These are phyloP conservation scores for Loripinus fragilis DNA, from an alignment of 2,888 invertebrate genomes.

Conservation along the genomic window DNA sequence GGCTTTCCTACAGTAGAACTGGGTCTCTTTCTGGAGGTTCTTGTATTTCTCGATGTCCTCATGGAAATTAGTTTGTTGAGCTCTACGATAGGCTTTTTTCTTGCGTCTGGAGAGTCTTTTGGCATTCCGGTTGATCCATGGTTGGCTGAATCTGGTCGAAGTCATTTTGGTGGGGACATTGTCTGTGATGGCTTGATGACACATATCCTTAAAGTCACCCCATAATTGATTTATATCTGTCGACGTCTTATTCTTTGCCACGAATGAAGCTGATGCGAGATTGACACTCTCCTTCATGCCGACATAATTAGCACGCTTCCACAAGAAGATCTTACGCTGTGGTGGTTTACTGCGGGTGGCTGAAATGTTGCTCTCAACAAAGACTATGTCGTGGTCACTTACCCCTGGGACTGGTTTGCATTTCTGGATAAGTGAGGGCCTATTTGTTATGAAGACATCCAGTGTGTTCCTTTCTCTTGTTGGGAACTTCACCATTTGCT, in stretches of 20 bases:
- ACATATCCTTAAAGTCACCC: not conserved
- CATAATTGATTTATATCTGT: not conserved
- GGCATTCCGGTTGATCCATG: not conserved
- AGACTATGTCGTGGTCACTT: constrained; percentile 19
- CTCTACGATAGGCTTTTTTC: not conserved
- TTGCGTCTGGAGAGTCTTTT: not conserved
- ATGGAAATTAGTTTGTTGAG: not conserved
- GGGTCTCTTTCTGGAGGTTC: not conserved
- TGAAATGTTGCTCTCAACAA: constrained; percentile 13
- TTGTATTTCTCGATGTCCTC: not conserved
- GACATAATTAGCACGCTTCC: not conserved
- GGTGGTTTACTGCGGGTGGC: not conserved
- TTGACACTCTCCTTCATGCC: not conserved
- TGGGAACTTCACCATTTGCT: constrained; percentile 23
- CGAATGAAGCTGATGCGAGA: not conserved
- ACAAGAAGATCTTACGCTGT: too few relatives aligned
- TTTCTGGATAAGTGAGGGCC: not conserved
- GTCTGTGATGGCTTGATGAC: not conserved
- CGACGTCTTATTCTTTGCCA: not conserved
- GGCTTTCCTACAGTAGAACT: not conserved
- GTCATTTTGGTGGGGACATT: not conserved
- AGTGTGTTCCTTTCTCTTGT: constrained; percentile 12
- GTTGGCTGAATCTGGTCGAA: not conserved
- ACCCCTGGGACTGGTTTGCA: constrained; percentile 1
- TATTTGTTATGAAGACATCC: constrained; percentile 12